phyloP scores from a whole-genome alignment of 2,888 invertebrate species.

The Labia minor region DNA sequence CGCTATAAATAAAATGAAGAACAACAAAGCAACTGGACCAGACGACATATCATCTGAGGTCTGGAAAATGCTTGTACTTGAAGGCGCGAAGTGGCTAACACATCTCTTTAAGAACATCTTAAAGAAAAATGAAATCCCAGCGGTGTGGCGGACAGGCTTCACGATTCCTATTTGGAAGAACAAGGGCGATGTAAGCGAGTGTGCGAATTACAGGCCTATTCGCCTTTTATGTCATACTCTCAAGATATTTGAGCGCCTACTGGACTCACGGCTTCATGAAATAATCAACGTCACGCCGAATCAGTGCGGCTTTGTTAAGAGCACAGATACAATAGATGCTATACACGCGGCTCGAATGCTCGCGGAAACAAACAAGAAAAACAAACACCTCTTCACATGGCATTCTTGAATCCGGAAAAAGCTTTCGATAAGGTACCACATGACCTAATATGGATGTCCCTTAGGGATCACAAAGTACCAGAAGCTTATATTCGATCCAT shows the following conservation, averaged over 20 bases:
- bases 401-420: not conserved
- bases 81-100: not conserved
- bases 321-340: not conserved
- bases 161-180: not conserved
- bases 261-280: not conserved
- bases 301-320: not conserved
- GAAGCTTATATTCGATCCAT: not conserved
- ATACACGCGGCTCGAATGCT: not conserved
- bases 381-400: not conserved
- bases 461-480: not conserved
- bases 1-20: not conserved
- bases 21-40: not conserved
- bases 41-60: not conserved
- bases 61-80: not conserved
- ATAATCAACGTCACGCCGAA: not conserved
- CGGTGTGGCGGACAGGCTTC: not conserved
- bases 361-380: not conserved
- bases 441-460: not conserved
- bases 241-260: not conserved
- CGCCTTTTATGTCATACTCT: not conserved
- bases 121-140: not conserved
- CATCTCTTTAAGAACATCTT: not conserved
- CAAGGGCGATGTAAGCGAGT: not conserved
- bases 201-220: not conserved
- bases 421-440: not conserved